These are phyloP conservation scores for Drosophila yakuba DNA, from an alignment of 1,140 invertebrate species.

Conservation along the genomic window DNA sequence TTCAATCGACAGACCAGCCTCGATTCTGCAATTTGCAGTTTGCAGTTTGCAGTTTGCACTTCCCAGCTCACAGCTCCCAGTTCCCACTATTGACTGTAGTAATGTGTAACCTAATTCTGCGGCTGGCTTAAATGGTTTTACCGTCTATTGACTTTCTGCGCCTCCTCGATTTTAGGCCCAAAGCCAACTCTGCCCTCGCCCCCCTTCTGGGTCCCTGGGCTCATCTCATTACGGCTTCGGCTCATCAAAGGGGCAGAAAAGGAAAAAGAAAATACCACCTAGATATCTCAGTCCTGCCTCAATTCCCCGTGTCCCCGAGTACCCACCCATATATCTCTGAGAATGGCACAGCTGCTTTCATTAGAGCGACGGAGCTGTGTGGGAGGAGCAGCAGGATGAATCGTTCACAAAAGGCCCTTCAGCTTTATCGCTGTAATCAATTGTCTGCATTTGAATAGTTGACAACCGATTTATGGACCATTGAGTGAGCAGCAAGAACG, in stretches of 20 bases:
- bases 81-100: slow-evolving; percentile 45
- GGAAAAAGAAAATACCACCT: slow-evolving; percentile 39
- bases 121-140: slow-evolving; percentile 74
- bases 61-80: neutral
- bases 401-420: slow-evolving; percentile 75
- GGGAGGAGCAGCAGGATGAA: slow-evolving; percentile 37
- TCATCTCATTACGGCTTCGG: slow-evolving; percentile 51
- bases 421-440: slow-evolving; percentile 83
- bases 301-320: slow-evolving; percentile 1
- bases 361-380: slow-evolving; percentile 43
- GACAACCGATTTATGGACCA: slow-evolving; percentile 83
- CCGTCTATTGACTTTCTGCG: slow-evolving; percentile 73
- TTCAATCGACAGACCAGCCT: slow-evolving; percentile 60
- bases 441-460: slow-evolving; percentile 84
- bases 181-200: slow-evolving; percentile 10
- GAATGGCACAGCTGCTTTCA: slow-evolving; percentile 72
- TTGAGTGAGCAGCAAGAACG: slow-evolving; percentile 68
- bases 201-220: neutral
- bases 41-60: neutral
- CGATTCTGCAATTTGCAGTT: slow-evolving; percentile 64
- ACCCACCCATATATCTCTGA: slow-evolving; percentile 23
- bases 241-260: slow-evolving; percentile 36
- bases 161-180: slow-evolving; percentile 42
- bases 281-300: slow-evolving; percentile 17
- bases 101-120: slow-evolving; percentile 71